These are phyloP conservation scores for Lottia gigantea DNA, from an alignment of 2,888 invertebrate genomes.

Conservation along the genomic window DNA sequence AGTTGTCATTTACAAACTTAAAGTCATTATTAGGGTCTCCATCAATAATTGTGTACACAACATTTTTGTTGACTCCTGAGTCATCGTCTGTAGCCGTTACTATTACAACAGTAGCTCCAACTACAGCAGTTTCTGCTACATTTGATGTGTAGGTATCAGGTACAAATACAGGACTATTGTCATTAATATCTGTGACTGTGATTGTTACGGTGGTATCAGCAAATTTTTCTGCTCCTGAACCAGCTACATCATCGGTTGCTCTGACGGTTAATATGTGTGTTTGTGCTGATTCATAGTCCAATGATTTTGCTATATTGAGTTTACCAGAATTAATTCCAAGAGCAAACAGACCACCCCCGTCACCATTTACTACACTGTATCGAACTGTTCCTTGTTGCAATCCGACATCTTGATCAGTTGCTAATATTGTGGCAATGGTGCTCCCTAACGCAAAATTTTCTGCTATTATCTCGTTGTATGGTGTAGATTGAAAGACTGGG, in stretches of 20 bases:
- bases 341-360: slow-evolving; percentile 25
- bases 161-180: slow-evolving; percentile 92
- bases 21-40: slow-evolving; percentile 30
- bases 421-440: slow-evolving; percentile 31
- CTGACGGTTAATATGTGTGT: slow-evolving; percentile 34
- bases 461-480: slow-evolving; percentile 31
- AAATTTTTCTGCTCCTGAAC: slow-evolving; percentile 28
- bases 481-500: slow-evolving; percentile 37
- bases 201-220: slow-evolving; percentile 81
- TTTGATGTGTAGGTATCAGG: slow-evolving; percentile 91
- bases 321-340: slow-evolving; percentile 21
- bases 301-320: slow-evolving; percentile 15
- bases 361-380: slow-evolving; percentile 34
- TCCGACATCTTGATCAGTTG: slow-evolving; percentile 45
- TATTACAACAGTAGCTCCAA: slow-evolving; percentile 33
- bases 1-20: slow-evolving; percentile 21
- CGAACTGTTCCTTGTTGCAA: slow-evolving; percentile 37
- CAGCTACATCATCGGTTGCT: slow-evolving; percentile 39
- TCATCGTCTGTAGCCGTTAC: slow-evolving; percentile 46
- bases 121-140: slow-evolving; percentile 86
- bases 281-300: slow-evolving; percentile 35
- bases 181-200: slow-evolving; percentile 89
- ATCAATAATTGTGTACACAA: slow-evolving; percentile 31
- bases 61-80: slow-evolving; percentile 37
- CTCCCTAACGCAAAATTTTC: slow-evolving; percentile 37